Percentiles rank a stretch among this genome's conserved stretches.
phyloP scores from a whole-genome alignment of 1,140 invertebrate genomes.

The Andricus grossulariae region DNA sequence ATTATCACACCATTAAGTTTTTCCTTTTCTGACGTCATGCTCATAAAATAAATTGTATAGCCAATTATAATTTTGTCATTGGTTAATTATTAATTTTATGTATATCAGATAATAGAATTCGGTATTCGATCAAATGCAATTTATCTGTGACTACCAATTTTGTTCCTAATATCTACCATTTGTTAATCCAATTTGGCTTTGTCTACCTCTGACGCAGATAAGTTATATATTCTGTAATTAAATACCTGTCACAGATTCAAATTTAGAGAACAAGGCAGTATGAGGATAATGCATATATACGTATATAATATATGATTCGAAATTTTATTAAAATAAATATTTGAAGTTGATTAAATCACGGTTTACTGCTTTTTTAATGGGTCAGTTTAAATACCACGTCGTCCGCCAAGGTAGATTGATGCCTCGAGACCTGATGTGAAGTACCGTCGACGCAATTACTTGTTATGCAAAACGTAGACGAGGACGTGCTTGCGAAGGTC shows the following conservation, averaged over 20 bases:
- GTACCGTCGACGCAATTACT: background rate
- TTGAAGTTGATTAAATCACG: background rate
- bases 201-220: no score
- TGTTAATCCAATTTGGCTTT: no score
- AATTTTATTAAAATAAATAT: background rate
- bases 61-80: background rate
- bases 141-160: no score
- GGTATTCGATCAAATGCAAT: no score
- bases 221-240: no score
- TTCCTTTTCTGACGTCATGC: background rate
- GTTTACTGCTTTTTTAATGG: background rate
- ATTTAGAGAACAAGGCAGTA: no score
- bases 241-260: no score
- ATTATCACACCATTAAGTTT: slow-evolving; percentile 11
- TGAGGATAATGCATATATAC: no score
- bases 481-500: background rate
- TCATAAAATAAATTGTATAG: background rate
- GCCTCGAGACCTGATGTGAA: background rate
- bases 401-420: slow-evolving; percentile 1
- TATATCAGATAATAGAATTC: no score
- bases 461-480: background rate
- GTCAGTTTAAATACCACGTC: background rate
- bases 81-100: no score
- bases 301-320: no score
- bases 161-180: no score